phyloP scores from a whole-genome alignment of 2,888 invertebrate genomes.

The Eupithecia tripunctaria region DNA sequence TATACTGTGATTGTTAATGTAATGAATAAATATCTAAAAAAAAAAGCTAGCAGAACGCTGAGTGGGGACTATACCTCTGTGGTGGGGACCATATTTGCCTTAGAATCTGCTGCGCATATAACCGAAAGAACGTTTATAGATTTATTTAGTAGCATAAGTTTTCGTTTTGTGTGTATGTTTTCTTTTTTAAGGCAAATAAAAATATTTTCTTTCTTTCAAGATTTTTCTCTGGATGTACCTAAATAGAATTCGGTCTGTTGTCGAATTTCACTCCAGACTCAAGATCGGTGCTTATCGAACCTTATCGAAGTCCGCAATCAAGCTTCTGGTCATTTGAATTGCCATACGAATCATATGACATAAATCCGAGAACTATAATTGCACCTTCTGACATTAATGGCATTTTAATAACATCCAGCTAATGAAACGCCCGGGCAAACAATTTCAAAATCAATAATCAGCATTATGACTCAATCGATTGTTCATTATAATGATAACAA shows the following conservation, averaged over 20 bases:
- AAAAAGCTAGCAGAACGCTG: too few species aligned
- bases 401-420: constrained; percentile 2
- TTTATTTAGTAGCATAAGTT: too few species aligned
- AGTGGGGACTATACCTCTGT: too few species aligned
- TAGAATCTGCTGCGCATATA: too few species aligned
- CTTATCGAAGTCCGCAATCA: neutral
- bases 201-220: too few species aligned
- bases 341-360: neutral
- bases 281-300: neutral
- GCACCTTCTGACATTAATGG: neutral
- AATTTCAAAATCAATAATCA: constrained; percentile 3
- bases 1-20: too few species aligned
- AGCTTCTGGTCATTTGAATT: neutral
- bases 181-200: too few species aligned
- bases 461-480: neutral
- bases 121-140: too few species aligned
- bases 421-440: neutral
- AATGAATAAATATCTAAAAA: too few species aligned
- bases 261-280: neutral
- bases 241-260: neutral
- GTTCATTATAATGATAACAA: neutral
- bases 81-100: too few species aligned
- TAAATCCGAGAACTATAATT: neutral
- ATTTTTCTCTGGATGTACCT: too few species aligned
- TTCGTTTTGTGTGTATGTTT: too few species aligned